phyloP scores from a whole-genome alignment of 2,888 invertebrate species.

The Drosophila picticornis region DNA sequence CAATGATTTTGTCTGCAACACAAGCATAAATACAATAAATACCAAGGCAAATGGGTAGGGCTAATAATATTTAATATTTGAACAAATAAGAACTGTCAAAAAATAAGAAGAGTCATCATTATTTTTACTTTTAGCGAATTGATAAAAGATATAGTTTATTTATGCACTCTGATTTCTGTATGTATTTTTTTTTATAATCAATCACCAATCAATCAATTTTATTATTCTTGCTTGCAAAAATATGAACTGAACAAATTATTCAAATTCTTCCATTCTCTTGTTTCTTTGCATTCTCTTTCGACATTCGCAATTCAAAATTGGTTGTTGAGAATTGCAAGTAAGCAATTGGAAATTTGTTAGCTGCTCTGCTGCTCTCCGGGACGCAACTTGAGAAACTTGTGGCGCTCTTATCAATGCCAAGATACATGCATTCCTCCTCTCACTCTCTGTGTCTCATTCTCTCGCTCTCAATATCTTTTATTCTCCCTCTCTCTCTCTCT shows the following conservation, averaged over 20 bases:
- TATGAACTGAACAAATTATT: background rate
- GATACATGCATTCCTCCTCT: background rate
- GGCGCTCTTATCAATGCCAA: constrained; percentile 41
- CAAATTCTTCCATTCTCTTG: background rate
- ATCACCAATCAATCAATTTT: background rate
- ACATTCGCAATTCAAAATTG: background rate
- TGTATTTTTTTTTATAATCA: background rate
- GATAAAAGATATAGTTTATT: background rate
- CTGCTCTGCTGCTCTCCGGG: background rate
- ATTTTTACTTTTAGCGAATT: background rate
- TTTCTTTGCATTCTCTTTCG: background rate
- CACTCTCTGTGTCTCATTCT: background rate
- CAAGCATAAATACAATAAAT: background rate
- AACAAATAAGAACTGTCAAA: background rate
- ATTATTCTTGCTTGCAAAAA: background rate
- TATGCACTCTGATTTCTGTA: background rate
- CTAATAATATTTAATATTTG: background rate
- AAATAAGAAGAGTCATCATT: background rate
- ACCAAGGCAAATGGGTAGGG: too few species aligned
- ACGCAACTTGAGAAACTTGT: constrained; percentile 1
- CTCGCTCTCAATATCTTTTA: background rate
- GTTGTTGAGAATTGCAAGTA: background rate
- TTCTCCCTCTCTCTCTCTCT: background rate
- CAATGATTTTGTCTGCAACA: constrained; percentile 85
- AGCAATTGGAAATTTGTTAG: constrained; percentile 2